Evolutionary conservation across 2,797 vertebrate genomes (phyloP), one percentile per base, ranked within the genome.

Genomic region (Kryptopterus vitreolus): DNA sequence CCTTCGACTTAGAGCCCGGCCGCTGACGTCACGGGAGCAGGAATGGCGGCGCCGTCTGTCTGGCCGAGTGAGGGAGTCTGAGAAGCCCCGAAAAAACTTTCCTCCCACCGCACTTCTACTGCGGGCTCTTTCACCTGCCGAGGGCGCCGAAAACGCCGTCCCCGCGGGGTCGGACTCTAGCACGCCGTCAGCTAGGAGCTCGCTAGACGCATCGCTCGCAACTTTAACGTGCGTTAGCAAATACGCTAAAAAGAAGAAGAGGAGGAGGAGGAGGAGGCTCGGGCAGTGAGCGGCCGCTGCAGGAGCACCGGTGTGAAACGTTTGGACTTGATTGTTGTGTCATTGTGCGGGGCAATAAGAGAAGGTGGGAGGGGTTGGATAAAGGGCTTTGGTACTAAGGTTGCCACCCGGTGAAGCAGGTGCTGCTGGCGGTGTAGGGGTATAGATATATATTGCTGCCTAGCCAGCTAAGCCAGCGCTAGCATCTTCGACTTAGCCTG

Each of bases 21-120:
- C n/a, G 53, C 73, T 92, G 91, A 93, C 92, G 88, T 93, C 87
- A 79, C 71, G 76, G 84, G 63, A 11, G 84, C 82, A 89, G 89
- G 91, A 94, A 94, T 95, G 94, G 93, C 93, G 93, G 94, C 92
- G 89, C 89, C 91, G 92, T 90, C 90, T 89, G 92, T 87, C 33
- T 57, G 33, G 55, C 15, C 82, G 86, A 88, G 91, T 90, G 87
- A 88, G 94, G 92, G 90, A 91, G 84, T 91, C 91, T 86, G 89
- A 93, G 52, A 89, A 90, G 84, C 92, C 91, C 85, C n/a, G n/a
- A n/a, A 89, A 93, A 68, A 94, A 95, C 93, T 94, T 94, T 93
- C 90, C 84, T 50, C 29, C 46, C n/a, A 63, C 26, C 58, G 16
- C 46, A 11, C 48, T 33, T 20, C 13, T 33, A 16, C 29, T n/a